Conservation (phyloP, 2,113 vertebrate species). For the Saguinus imperator region DNA sequence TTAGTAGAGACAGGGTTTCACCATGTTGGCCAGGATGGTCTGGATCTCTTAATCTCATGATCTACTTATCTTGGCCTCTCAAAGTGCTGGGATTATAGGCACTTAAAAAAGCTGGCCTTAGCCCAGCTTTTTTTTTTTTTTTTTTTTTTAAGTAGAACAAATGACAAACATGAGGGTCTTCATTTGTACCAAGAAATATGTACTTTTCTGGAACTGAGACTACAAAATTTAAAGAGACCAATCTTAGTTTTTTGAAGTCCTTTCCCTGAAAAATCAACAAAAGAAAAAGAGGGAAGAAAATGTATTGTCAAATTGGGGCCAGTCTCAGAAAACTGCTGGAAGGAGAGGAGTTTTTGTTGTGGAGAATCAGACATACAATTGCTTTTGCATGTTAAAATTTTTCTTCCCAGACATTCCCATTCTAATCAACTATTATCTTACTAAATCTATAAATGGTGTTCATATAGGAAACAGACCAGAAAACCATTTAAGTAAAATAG, state of each 20-base stretch:
- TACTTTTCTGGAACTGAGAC: background rate
- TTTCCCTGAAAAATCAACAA: slow-evolving; percentile 41
- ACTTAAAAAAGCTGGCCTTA: too few relatives aligned
- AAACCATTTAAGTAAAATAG: slow-evolving; percentile 39
- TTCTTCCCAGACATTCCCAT: slow-evolving; percentile 63
- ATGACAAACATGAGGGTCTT: background rate
- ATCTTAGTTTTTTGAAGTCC: background rate
- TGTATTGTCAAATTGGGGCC: slow-evolving; percentile 44
- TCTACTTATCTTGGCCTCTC: too few relatives aligned
- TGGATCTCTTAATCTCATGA: too few relatives aligned
- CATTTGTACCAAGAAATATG: background rate
- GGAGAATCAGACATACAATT: slow-evolving; percentile 15
- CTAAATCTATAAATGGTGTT: slow-evolving; percentile 60
- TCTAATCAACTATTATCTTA: slow-evolving; percentile 31
- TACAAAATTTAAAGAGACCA: slow-evolving; percentile 38
- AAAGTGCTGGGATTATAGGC: too few relatives aligned
- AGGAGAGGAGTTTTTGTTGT: slow-evolving; percentile 51
- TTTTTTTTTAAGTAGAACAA: background rate
- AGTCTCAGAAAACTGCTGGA: slow-evolving; percentile 57
- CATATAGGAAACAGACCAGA: slow-evolving; percentile 63
- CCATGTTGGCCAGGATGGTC: too few relatives aligned
- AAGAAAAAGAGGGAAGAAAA: slow-evolving; percentile 42
- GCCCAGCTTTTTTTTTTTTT: background rate
- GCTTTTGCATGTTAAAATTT: slow-evolving; percentile 45
- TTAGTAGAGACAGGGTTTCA: too few relatives aligned